phyloP scores from a whole-genome alignment of 2,888 invertebrate genomes.

The Halocaridina rubra region DNA sequence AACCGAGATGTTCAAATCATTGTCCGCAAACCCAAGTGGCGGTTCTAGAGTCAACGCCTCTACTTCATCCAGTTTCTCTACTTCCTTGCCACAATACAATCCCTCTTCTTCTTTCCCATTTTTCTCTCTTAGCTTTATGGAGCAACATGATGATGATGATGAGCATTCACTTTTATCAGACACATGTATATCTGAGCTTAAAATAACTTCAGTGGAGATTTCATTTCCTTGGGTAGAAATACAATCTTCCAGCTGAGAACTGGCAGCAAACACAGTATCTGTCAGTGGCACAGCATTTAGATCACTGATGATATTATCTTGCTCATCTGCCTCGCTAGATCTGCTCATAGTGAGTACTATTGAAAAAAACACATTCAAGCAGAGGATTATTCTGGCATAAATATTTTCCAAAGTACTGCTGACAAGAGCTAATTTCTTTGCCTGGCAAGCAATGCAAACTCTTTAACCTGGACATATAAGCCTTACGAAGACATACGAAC shows the following conservation, averaged over 20 bases:
- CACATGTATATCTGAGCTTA: too few relatives aligned
- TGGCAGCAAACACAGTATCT: too few relatives aligned
- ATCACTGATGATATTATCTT: too few relatives aligned
- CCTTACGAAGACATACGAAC: neutral
- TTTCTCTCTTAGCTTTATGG: neutral
- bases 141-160: neutral
- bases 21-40: neutral
- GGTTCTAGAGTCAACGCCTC: neutral
- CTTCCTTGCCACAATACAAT: neutral
- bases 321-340: neutral
- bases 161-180: too few relatives aligned
- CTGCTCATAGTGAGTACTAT: neutral
- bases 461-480: constrained; percentile 27
- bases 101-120: neutral
- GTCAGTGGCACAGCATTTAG: too few relatives aligned
- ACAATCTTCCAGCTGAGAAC: too few relatives aligned
- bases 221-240: too few relatives aligned
- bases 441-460: neutral
- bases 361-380: neutral
- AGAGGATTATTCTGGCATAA: neutral
- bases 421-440: too few relatives aligned
- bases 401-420: too few relatives aligned
- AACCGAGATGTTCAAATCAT: neutral
- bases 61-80: neutral
- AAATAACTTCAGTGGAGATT: too few relatives aligned